Base-by-base conservation (phyloP, 1,140 invertebrate genomes). In the Zaprionus lachaisei region DNA sequence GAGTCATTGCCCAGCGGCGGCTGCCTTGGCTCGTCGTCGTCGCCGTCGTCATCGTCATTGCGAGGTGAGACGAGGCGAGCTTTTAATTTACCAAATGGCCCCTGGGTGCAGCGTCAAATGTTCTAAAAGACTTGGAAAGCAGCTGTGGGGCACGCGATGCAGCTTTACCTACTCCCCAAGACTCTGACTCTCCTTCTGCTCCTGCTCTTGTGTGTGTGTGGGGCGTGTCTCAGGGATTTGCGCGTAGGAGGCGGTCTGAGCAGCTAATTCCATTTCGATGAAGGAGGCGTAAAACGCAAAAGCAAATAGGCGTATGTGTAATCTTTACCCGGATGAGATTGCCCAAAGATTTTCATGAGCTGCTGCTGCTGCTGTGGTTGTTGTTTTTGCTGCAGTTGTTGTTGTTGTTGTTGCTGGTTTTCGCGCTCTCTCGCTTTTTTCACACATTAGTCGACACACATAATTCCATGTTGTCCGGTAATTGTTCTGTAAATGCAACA, bases 401-500 rank as follows among this genome's bases (percentile, higher is more conserved):
- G 31, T 58, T 51, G 49, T 17, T 47, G 15, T 31, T 5, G 11
- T 47, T 69, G 55, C 14, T 17, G 15, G n/a, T 28, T 9, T 31
- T 26, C 14, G 26, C 41, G 49, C 58, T 56, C 24, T 17, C 51
- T 63, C 64, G 37, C n/a, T 66, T 81, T 76, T 79, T 89, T 90
- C 85, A 91, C 85, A 90, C 86, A 90, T 90, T 90, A 85, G 63
- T 68, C 84, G 85, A 89, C 84, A 89, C 84, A 90, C 72, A 90
- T 91, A 85, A 85, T 91, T 85, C 69, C 81, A 90, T 85, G 85
- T 90, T 90, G 85, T 73, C 86, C 77, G 85, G 85, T 90, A 90
- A 90, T 90, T 82, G 85, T 90, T 90, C 85, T 90, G 79, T 90
- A 90, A 91, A 90, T 90, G 86, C 85, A 90, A 79, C 85, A 90